A percentile compares a stretch with the other conserved stretches of the same genome.
phyloP scores from a whole-genome alignment of 1,140 invertebrate genomes.

The Monochamus saltuarius region DNA sequence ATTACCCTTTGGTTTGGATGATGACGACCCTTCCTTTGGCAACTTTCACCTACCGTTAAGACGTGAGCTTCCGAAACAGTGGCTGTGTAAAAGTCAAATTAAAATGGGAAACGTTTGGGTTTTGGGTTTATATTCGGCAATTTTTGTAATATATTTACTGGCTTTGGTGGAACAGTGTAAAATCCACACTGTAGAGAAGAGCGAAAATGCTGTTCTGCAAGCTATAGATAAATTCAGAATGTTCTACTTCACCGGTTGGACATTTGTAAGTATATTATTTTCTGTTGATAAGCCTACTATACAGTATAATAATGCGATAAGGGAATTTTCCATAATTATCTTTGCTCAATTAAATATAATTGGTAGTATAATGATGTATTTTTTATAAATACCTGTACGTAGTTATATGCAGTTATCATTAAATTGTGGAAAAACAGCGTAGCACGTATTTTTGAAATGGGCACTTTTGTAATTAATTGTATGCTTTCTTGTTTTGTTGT shows the following conservation, averaged over 20 bases:
- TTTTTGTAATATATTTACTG: background rate
- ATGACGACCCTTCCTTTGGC: background rate
- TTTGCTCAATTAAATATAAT: background rate
- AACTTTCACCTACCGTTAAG: background rate
- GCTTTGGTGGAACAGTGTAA: background rate
- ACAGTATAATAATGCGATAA: no score
- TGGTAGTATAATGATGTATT: background rate
- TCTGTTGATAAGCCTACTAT: background rate
- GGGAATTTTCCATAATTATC: background rate
- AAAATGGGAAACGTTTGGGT: background rate
- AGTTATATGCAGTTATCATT: no score
- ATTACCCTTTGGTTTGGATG: background rate
- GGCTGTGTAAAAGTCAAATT: background rate
- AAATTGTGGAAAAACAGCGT: no score
- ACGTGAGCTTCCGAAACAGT: background rate
- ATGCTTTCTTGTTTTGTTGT: no score
- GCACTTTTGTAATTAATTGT: no score
- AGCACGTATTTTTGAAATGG: no score
- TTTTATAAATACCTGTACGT: no score
- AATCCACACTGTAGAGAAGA: background rate
- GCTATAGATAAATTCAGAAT: constrained; percentile 1
- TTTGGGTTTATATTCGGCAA: background rate
- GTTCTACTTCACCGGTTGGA: constrained; percentile 21
- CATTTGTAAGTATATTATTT: constrained; percentile 18
- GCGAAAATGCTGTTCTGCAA: background rate